A percentile compares a stretch with the other conserved stretches of the same genome.
Evolutionary conservation across 2,797 vertebrate genomes (phyloP).

Genomic region (Sebastes matsubarae): DNA sequence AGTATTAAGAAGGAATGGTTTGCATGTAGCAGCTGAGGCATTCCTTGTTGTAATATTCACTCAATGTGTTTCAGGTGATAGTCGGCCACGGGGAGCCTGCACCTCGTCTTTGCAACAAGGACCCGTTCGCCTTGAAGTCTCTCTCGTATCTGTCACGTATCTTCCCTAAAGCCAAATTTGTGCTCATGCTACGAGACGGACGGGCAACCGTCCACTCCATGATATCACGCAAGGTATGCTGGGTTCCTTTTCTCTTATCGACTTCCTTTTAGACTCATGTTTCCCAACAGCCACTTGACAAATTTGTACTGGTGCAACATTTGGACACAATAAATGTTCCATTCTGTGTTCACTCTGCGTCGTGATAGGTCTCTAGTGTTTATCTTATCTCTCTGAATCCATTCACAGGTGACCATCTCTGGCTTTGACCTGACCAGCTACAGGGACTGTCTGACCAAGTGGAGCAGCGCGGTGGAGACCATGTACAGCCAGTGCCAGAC

Average conservation of each 20-base stretch:
- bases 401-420: slow-evolving; percentile 87
- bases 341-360: neutral
- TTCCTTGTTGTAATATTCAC: neutral
- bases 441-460: slow-evolving; percentile 94
- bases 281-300: neutral
- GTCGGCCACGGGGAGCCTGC: slow-evolving; percentile 91
- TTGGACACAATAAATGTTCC: neutral
- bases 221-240: slow-evolving; percentile 90
- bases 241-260: neutral
- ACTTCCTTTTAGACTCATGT: neutral
- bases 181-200: slow-evolving; percentile 93
- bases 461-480: slow-evolving; percentile 93
- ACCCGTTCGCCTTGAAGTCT: slow-evolving; percentile 94
- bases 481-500: slow-evolving; percentile 94
- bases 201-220: slow-evolving; percentile 93
- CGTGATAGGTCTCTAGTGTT: neutral
- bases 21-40: neutral
- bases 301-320: neutral
- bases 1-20: neutral
- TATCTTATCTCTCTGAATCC: neutral
- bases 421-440: slow-evolving; percentile 95
- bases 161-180: slow-evolving; percentile 93
- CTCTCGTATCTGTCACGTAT: slow-evolving; percentile 90
- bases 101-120: slow-evolving; percentile 93
- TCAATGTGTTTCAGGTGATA: slow-evolving; percentile 65